A percentile compares a stretch with the other conserved stretches of the same genome.
These are phyloP conservation scores for Thalassaphorura encarpata DNA, from an alignment of 1,140 invertebrate species.

Conservation along the genomic window DNA sequence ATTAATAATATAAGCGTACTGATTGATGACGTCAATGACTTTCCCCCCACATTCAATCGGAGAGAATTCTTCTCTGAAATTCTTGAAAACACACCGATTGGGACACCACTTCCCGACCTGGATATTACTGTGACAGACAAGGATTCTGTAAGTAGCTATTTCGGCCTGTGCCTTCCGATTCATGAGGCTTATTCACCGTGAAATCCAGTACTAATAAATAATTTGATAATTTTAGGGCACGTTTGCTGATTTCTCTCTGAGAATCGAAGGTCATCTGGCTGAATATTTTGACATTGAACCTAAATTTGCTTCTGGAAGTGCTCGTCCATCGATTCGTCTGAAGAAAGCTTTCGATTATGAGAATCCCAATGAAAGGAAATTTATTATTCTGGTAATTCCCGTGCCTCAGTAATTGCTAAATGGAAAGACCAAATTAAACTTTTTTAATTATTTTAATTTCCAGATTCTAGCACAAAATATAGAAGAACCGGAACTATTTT, in stretches of 20 bases:
- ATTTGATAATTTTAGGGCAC: constrained; percentile 48
- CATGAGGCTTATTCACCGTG: not conserved
- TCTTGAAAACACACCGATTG: constrained; percentile 67
- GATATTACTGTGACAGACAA: constrained; percentile 78
- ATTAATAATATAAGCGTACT: constrained; percentile 22
- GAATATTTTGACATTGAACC: constrained; percentile 76
- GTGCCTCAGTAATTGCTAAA: not conserved
- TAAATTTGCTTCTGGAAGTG: constrained; percentile 60
- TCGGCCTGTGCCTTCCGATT: no score
- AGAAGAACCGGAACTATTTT: constrained; percentile 65
- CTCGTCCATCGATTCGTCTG: constrained; percentile 64
- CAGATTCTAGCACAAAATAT: constrained; percentile 56
- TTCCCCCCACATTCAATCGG: constrained; percentile 70
- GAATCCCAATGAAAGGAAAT: constrained; percentile 83
- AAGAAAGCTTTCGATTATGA: constrained; percentile 77
- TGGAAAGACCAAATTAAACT: not conserved
- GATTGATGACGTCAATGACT: constrained; percentile 79
- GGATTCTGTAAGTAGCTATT: constrained; percentile 64
- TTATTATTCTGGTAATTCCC: constrained; percentile 63
- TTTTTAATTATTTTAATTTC: no score
- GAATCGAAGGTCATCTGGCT: constrained; percentile 61
- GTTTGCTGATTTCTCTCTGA: constrained; percentile 66
- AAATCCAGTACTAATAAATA: not conserved
- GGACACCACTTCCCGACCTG: constrained; percentile 66
- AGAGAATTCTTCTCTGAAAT: constrained; percentile 69